A percentile compares a stretch with the other conserved stretches of the same genome.
These are phyloP conservation scores for Macroglossus sobrinus DNA, from an alignment of 2,113 vertebrate genomes.

Conservation along the genomic window DNA sequence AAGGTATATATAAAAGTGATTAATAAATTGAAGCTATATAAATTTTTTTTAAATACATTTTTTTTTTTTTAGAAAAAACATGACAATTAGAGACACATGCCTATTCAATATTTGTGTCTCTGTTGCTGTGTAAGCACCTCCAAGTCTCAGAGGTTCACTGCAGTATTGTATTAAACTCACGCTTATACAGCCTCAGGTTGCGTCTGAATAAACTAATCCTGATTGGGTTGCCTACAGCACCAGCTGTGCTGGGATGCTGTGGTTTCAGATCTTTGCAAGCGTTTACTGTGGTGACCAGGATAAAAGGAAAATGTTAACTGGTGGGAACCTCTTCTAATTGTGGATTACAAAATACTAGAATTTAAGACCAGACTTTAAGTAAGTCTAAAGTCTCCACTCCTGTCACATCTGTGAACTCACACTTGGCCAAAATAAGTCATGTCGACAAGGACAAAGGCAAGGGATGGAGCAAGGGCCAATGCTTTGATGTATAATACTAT, in stretches of 20 bases:
- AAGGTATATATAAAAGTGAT: not conserved
- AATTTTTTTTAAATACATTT: not conserved
- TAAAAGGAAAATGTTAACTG: not conserved
- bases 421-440: not conserved
- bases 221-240: accelerated
- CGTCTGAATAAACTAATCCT: too few species aligned
- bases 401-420: not conserved
- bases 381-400: not conserved
- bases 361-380: not conserved
- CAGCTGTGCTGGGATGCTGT: not conserved
- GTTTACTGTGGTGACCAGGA: not conserved
- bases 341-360: not conserved
- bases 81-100: not conserved
- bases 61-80: not conserved
- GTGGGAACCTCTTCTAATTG: not conserved
- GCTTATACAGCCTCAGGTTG: accelerated
- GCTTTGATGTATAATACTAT: not conserved
- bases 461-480: not conserved
- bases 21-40: not conserved
- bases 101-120: not conserved
- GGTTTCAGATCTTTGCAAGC: not conserved
- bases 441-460: not conserved
- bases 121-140: not conserved
- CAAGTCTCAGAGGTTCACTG: accelerated
- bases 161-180: too few species aligned